Evolutionary conservation across 2,888 invertebrate genomes (phyloP).

Genomic region (Cephus nigrinus): DNA sequence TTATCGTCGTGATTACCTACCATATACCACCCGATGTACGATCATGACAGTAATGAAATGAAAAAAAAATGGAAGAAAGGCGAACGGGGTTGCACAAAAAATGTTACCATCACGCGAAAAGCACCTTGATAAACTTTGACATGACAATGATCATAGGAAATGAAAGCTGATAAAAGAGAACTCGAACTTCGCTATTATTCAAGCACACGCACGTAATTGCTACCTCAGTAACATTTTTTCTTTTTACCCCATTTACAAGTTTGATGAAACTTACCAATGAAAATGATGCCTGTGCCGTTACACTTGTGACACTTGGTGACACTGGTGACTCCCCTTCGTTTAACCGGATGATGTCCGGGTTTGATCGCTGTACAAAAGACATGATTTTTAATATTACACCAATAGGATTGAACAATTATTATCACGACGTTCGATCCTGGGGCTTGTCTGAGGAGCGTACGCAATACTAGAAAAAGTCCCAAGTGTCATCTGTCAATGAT

Average conservation of each 20-base stretch:
- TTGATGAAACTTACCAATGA: conserved; percentile 70
- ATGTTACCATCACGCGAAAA: conserved; percentile 29
- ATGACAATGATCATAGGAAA: not conserved
- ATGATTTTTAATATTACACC: not conserved
- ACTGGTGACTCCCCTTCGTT: conserved; percentile 83
- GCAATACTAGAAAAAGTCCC: not conserved
- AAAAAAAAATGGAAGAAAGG: conserved; percentile 51
- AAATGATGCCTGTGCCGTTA: conserved; percentile 88
- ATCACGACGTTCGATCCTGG: not conserved
- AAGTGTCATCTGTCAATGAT: not conserved
- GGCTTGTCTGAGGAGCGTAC: not conserved
- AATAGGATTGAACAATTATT: not conserved
- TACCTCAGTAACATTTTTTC: conserved; percentile 39
- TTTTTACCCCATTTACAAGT: conserved; percentile 26
- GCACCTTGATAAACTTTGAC: not conserved
- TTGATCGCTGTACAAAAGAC: conserved; percentile 56
- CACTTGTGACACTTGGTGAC: conserved; percentile 91
- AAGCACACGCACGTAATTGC: not conserved
- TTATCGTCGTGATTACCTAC: conserved; percentile 64
- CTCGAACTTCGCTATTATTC: not conserved
- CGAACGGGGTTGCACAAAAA: conserved; percentile 29
- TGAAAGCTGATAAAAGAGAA: not conserved
- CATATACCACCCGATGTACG: conserved; percentile 64
- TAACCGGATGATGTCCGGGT: conserved; percentile 78
- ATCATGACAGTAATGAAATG: conserved; percentile 63